Conservation (phyloP, 1,140 invertebrate species). For the Micrasema minimum region DNA sequence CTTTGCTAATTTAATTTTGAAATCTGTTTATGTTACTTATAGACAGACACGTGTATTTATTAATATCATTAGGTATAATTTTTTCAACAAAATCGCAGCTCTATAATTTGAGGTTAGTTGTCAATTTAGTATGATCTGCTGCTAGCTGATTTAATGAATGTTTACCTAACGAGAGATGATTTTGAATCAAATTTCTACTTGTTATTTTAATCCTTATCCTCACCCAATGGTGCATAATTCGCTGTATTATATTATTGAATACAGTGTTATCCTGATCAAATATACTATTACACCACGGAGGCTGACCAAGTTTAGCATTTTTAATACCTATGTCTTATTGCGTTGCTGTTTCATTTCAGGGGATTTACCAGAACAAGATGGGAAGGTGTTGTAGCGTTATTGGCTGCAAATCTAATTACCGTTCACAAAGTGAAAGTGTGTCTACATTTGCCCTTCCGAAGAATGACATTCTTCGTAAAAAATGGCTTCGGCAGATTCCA, state of each 20-base stretch:
- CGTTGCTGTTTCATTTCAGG: background rate
- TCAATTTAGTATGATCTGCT: background rate
- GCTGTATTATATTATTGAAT: background rate
- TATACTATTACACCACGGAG: background rate
- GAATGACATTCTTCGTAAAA: background rate
- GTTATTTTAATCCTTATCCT: no score
- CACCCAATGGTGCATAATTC: no score
- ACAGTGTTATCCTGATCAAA: background rate
- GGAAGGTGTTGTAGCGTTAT: background rate
- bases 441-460: no score
- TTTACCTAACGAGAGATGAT: no score
- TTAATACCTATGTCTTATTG: background rate
- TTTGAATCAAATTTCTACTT: no score
- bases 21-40: background rate
- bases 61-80: conserved; percentile 2
- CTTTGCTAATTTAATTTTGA: background rate
- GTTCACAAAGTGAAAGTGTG: background rate
- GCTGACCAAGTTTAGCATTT: background rate
- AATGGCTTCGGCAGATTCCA: background rate
- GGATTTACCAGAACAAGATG: conserved; percentile 1
- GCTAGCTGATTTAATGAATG: background rate
- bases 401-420: background rate
- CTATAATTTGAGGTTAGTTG: conserved; percentile 3
- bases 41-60: background rate
- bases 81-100: background rate